These are phyloP conservation scores for Heteractis magnifica DNA, from an alignment of 92 coral and sea anemone species.

Conservation along the genomic window DNA sequence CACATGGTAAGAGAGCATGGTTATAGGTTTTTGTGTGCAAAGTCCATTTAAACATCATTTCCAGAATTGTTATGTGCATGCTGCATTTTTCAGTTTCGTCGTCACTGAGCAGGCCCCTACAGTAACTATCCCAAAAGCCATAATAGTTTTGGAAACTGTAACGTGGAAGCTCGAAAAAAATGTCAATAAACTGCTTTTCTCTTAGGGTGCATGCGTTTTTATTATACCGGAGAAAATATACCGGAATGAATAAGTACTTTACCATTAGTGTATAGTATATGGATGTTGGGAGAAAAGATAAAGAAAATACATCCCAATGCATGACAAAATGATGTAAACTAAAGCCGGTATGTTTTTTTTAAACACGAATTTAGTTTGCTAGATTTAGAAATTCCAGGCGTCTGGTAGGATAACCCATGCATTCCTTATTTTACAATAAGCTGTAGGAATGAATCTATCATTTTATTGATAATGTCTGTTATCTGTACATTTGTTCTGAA, in stretches of 20 bases:
- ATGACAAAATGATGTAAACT: too few species aligned
- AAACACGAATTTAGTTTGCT: background rate
- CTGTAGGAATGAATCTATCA: background rate
- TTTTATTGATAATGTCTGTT: background rate
- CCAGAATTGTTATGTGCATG: background rate
- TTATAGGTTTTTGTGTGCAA: background rate
- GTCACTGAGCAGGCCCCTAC: background rate
- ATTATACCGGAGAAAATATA: too few species aligned
- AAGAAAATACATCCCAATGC: too few species aligned
- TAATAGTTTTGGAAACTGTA: too few species aligned
- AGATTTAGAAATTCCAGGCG: background rate
- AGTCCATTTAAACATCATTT: background rate
- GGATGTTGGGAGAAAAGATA: too few species aligned
- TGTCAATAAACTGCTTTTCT: too few species aligned
- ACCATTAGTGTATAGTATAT: too few species aligned
- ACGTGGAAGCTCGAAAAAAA: too few species aligned
- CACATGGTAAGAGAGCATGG: conserved; percentile 38
- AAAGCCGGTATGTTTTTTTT: too few species aligned
- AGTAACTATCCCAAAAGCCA: too few species aligned
- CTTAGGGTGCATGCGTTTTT: too few species aligned
- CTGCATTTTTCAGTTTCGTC: background rate
- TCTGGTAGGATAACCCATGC: background rate
- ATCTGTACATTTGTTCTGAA: background rate
- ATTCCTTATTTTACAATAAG: background rate
- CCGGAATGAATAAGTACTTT: too few species aligned